phyloP scores from a whole-genome alignment of 1,140 invertebrate genomes.

The Drosophila auraria region DNA sequence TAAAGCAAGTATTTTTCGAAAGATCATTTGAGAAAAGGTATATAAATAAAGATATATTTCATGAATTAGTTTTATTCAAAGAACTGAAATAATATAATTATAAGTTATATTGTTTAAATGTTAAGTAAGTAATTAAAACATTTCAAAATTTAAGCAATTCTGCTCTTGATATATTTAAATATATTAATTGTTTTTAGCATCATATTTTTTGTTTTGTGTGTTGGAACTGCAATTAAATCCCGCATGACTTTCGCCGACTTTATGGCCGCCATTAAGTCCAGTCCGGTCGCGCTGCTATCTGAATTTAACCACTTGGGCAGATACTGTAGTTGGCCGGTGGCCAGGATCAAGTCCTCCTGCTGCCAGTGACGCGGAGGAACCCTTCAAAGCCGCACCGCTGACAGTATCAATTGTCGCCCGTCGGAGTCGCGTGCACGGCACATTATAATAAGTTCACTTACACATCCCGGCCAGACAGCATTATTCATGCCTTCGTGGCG shows the following conservation, averaged over 20 bases:
- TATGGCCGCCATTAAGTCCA: constrained; percentile 65
- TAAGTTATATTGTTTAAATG: background rate
- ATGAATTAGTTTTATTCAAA: too few relatives aligned
- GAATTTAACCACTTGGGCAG: constrained; percentile 47
- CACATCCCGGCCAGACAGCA: constrained; percentile 75
- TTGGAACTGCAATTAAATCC: constrained; percentile 32
- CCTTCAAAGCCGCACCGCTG: constrained; percentile 37
- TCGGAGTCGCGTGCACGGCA: constrained; percentile 65
- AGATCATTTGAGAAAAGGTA: too few relatives aligned
- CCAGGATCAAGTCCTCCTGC: constrained; percentile 24
- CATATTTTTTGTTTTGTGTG: background rate
- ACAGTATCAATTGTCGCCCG: constrained; percentile 61
- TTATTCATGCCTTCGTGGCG: constrained; percentile 77
- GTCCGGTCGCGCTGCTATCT: constrained; percentile 48
- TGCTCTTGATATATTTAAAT: background rate
- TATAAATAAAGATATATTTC: too few relatives aligned
- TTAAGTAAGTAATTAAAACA: background rate
- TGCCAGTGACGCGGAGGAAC: constrained; percentile 54
- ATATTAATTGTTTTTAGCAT: too few relatives aligned
- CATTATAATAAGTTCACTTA: constrained; percentile 81
- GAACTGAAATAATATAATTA: too few relatives aligned
- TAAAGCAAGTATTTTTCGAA: too few relatives aligned
- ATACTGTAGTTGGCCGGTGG: constrained; percentile 42
- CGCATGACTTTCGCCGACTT: constrained; percentile 36
- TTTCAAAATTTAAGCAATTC: background rate